These are phyloP conservation scores for Melozone crissalis DNA, from an alignment of 2,113 vertebrate genomes.

Conservation along the genomic window DNA sequence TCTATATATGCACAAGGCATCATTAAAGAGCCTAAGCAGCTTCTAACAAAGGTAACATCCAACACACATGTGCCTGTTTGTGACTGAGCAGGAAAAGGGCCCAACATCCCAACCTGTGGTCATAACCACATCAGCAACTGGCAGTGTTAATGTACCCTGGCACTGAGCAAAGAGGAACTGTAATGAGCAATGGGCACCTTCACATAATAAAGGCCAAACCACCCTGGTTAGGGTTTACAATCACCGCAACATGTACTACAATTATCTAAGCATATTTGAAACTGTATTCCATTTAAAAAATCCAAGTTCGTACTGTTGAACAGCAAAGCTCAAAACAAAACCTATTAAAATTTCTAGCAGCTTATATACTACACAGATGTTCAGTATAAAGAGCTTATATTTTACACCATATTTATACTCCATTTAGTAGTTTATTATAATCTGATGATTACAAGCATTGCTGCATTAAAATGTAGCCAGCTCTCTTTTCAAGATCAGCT, in stretches of 20 bases:
- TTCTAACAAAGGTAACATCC: neutral
- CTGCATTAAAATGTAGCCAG: neutral
- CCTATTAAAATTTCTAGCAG: neutral
- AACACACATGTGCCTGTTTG: neutral
- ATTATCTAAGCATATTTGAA: neutral
- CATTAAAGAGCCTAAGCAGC: slow-evolving; percentile 2
- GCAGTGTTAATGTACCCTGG: neutral
- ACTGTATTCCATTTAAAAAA: neutral
- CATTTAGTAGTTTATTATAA: neutral
- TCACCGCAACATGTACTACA: neutral
- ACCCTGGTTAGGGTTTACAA: neutral
- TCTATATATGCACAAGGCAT: neutral
- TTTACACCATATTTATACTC: neutral
- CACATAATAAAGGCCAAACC: neutral
- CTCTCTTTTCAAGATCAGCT: neutral
- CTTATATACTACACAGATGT: neutral
- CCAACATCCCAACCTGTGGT: neutral
- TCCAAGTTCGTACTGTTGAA: neutral
- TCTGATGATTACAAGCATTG: neutral
- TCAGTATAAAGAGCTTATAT: neutral
- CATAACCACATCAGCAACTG: slow-evolving; percentile 3
- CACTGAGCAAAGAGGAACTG: neutral
- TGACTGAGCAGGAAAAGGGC: neutral
- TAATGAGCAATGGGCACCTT: neutral
- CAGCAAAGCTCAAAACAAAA: neutral